Conservation (phyloP, 2,888 invertebrate species). For the Hirtodrosophila duncani region DNA sequence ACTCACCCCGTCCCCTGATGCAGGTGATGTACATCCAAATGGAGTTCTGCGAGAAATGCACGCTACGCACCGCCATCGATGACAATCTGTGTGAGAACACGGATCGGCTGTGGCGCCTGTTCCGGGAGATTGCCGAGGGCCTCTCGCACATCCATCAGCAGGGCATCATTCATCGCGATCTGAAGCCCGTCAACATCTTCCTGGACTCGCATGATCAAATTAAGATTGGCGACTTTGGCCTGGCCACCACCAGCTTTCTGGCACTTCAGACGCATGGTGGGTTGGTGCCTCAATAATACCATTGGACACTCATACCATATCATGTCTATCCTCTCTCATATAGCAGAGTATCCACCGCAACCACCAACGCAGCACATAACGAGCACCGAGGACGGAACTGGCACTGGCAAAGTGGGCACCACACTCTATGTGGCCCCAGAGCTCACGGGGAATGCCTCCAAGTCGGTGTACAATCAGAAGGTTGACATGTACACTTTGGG, state of each 20-base stretch:
- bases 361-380: slow-evolving; percentile 49
- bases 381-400: slow-evolving; percentile 74
- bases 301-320: neutral
- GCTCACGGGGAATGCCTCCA: slow-evolving; percentile 83
- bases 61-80: slow-evolving; percentile 93
- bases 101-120: slow-evolving; percentile 92
- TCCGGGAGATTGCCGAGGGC: slow-evolving; percentile 95
- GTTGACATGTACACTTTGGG: slow-evolving; percentile 93
- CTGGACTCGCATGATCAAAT: slow-evolving; percentile 94
- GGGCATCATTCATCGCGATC: slow-evolving; percentile 91
- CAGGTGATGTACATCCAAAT: slow-evolving; percentile 93
- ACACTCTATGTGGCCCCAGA: slow-evolving; percentile 97
- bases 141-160: slow-evolving; percentile 95
- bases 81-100: slow-evolving; percentile 86
- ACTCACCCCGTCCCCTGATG: slow-evolving; percentile 73
- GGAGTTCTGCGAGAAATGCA: slow-evolving; percentile 99
- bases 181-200: slow-evolving; percentile 96
- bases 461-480: slow-evolving; percentile 91
- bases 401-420: slow-evolving; percentile 94
- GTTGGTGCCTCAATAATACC: neutral
- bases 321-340: slow-evolving; percentile 3
- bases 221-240: slow-evolving; percentile 98
- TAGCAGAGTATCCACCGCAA: slow-evolving; percentile 46
- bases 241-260: slow-evolving; percentile 89
- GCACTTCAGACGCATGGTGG: slow-evolving; percentile 74